A percentile compares a stretch with the other conserved stretches of the same genome.
These are phyloP conservation scores for Magallana ariakensis DNA, from an alignment of 1,140 invertebrate species.

Conservation along the genomic window DNA sequence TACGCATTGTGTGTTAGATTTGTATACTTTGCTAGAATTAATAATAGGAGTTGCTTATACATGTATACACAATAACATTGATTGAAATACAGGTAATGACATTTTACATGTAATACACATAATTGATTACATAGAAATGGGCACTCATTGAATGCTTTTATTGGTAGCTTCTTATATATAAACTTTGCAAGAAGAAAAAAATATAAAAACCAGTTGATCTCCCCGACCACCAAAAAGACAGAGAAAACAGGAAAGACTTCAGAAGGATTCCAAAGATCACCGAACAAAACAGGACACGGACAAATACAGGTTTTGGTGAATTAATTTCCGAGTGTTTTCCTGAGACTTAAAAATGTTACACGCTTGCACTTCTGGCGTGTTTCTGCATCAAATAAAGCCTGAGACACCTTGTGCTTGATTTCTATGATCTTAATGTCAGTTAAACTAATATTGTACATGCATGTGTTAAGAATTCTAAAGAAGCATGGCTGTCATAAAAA, in stretches of 20 bases:
- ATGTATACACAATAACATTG: background rate
- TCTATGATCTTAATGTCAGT: background rate
- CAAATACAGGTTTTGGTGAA: background rate
- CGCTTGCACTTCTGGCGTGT: too few species aligned
- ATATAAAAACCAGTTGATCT: background rate
- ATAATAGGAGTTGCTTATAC: background rate
- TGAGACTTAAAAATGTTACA: too few species aligned
- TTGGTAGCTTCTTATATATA: too few species aligned
- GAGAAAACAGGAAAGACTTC: background rate
- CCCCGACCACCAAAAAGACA: background rate
- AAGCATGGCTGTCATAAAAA: background rate
- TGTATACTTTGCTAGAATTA: constrained; percentile 5
- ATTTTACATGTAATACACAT: background rate
- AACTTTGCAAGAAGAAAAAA: background rate
- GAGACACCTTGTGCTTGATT: too few species aligned
- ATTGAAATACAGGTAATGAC: background rate
- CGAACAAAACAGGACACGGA: background rate
- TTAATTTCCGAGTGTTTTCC: too few species aligned
- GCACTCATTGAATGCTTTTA: too few species aligned
- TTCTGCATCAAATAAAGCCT: too few species aligned
- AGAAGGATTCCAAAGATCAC: background rate
- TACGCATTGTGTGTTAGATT: background rate
- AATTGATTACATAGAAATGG: background rate
- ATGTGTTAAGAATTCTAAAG: background rate
- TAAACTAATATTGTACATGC: background rate